Conservation (phyloP, 23 tunicate species). For the Halocynthia roretzi region DNA sequence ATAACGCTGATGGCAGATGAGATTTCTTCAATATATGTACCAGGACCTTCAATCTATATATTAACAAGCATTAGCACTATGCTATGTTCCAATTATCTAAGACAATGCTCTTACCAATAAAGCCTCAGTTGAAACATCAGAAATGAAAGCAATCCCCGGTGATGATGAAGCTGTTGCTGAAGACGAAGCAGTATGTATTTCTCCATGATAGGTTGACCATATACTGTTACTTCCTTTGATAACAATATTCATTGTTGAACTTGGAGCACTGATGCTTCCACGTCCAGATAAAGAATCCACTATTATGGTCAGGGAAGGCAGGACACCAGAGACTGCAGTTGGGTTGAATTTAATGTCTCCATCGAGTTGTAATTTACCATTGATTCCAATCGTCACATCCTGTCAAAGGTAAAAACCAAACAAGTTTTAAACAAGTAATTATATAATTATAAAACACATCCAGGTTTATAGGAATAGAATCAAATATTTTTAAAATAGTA, state of each 20-base stretch:
- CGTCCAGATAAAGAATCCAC: constrained; percentile 8
- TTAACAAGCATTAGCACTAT: too few relatives aligned
- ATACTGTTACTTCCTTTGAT: neutral
- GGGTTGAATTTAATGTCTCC: constrained; percentile 1
- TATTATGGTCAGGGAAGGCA: neutral
- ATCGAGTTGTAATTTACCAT: constrained; percentile 10
- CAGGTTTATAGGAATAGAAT: too few relatives aligned
- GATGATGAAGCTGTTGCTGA: too few relatives aligned
- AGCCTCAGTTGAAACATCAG: too few relatives aligned
- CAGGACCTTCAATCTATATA: constrained; percentile 3
- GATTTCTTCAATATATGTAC: neutral
- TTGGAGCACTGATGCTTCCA: neutral
- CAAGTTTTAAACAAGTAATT: too few relatives aligned
- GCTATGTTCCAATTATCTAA: too few relatives aligned
- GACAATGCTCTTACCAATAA: too few relatives aligned
- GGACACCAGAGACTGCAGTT: neutral
- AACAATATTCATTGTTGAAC: neutral
- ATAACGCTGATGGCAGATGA: constrained; percentile 8
- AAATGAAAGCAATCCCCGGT: too few relatives aligned
- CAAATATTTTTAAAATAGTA: too few relatives aligned
- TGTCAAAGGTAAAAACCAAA: neutral
- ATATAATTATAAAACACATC: too few relatives aligned
- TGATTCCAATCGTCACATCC: constrained; percentile 16
- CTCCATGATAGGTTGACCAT: constrained; percentile 14
- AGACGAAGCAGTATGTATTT: neutral